Evolutionary conservation across 2,113 vertebrate genomes (phyloP).

Genomic region (Catagonus wagneri): DNA sequence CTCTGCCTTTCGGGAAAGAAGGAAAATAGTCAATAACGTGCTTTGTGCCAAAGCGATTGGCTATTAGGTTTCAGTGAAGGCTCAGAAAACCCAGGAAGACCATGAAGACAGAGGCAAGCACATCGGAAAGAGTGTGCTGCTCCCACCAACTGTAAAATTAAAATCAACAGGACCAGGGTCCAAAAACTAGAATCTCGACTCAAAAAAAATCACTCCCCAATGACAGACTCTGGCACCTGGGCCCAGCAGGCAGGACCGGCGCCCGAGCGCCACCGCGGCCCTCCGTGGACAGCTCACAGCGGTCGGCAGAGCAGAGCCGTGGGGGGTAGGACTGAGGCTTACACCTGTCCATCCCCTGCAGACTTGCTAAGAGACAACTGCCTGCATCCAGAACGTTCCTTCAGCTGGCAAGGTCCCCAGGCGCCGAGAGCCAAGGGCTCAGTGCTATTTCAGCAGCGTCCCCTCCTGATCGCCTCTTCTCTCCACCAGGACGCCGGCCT

Average conservation of each 20-base stretch:
- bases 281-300: neutral
- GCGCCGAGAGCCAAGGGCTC: neutral
- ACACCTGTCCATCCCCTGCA: neutral
- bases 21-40: neutral
- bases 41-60: neutral
- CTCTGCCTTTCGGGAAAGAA: neutral
- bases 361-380: neutral
- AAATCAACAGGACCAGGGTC: neutral
- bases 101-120: neutral
- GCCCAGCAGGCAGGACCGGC: neutral
- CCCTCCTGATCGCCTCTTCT: neutral
- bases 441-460: rapidly evolving
- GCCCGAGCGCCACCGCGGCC: rapidly evolving
- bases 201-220: neutral
- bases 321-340: neutral
- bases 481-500: neutral
- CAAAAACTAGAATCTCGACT: neutral
- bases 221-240: neutral
- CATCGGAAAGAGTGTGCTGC: rapidly evolving
- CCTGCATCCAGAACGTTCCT: neutral
- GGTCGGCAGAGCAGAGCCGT: neutral
- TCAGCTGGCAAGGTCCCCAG: neutral
- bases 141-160: neutral
- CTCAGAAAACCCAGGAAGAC: neutral
- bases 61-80: neutral